These are phyloP conservation scores for Solenodon paradoxus DNA, from an alignment of 2,113 vertebrate genomes.

Conservation along the genomic window DNA sequence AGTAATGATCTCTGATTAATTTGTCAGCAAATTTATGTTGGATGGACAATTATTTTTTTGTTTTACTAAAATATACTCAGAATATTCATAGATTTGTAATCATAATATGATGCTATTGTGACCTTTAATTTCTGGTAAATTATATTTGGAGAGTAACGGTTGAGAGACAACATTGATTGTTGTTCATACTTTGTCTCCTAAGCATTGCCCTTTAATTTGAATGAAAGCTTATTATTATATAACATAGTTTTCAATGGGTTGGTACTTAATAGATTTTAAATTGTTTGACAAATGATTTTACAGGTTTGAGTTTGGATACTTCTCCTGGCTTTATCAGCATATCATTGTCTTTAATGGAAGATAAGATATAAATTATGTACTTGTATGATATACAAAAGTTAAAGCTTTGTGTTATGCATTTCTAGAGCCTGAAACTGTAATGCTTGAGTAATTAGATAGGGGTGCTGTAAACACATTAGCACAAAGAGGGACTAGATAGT, in stretches of 20 bases:
- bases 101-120: neutral
- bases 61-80: neutral
- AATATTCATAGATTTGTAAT: neutral
- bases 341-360: neutral
- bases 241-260: neutral
- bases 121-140: neutral
- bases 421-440: neutral
- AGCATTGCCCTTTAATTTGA: neutral
- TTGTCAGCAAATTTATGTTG: neutral
- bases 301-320: neutral
- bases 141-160: neutral
- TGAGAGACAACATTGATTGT: neutral
- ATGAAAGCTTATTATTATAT: neutral
- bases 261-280: neutral
- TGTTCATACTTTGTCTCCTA: neutral
- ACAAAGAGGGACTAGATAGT: neutral
- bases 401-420: neutral
- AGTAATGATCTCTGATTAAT: neutral
- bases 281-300: neutral
- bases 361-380: neutral
- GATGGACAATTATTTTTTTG: neutral
- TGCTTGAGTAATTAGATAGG: neutral
- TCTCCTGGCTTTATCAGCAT: neutral
- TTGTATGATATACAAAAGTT: neutral
- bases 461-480: neutral